These are phyloP conservation scores for Drosophila helvetica DNA, from an alignment of 2,888 invertebrate species.

Conservation along the genomic window DNA sequence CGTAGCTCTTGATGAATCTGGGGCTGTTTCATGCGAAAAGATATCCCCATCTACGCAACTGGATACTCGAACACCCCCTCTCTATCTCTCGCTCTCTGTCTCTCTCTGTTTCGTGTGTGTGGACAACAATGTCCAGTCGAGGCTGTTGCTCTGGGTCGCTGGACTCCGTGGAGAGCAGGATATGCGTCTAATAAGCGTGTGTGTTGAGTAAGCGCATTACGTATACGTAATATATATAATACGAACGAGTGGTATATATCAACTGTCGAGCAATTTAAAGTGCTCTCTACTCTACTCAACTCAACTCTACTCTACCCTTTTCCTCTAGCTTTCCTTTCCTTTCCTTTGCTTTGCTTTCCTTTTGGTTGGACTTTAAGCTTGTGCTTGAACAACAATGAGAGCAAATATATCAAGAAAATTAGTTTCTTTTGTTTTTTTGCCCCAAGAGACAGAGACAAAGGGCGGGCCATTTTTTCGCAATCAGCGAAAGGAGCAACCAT, in stretches of 20 bases:
- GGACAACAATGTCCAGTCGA: constrained; percentile 66
- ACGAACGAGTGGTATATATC: constrained; percentile 22
- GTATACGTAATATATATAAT: constrained; percentile 65
- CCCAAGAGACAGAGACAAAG: constrained; percentile 16
- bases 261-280: constrained; percentile 55
- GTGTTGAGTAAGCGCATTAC: constrained; percentile 66
- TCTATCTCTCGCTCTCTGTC: not conserved
- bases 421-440: constrained; percentile 52
- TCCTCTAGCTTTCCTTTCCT: not conserved
- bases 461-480: constrained; percentile 35
- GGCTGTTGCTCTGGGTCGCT: constrained; percentile 36
- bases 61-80: constrained; percentile 21
- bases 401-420: constrained; percentile 59
- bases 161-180: constrained; percentile 41
- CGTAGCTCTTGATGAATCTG: not conserved
- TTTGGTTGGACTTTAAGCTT: constrained; percentile 26
- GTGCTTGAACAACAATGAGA: constrained; percentile 39
- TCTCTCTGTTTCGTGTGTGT: constrained; percentile 34
- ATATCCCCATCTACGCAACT: not conserved
- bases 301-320: not conserved
- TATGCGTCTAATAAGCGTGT: constrained; percentile 76
- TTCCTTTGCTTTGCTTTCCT: not conserved
- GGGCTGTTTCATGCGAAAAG: not conserved
- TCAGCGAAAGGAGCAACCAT: constrained; percentile 32
- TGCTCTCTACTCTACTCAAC: constrained; percentile 24